Conservation (phyloP, 2,113 vertebrate genomes). For the Ophthalmolycus amberensis region DNA sequence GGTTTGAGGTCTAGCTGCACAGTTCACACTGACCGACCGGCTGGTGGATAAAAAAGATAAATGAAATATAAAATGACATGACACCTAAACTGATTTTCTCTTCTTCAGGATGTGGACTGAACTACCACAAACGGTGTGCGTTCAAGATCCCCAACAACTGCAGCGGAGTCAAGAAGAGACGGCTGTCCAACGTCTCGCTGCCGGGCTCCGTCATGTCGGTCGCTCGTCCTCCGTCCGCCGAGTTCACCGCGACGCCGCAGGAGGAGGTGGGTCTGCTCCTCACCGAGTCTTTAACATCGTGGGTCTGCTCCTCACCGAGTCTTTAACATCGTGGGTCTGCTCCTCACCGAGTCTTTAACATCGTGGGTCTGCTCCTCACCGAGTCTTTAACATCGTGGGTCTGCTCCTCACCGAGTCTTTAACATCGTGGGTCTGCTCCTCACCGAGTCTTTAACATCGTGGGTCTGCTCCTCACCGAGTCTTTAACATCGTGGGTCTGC, state of each 20-base stretch:
- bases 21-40: neutral
- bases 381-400: too few relatives aligned
- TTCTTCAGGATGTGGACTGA: constrained; percentile 90
- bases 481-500: too few relatives aligned
- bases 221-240: constrained; percentile 66
- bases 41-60: neutral
- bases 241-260: constrained; percentile 77
- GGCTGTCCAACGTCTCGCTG: constrained; percentile 88
- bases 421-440: too few relatives aligned
- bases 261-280: constrained; percentile 84
- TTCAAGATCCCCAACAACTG: constrained; percentile 97
- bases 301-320: too few relatives aligned
- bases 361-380: too few relatives aligned
- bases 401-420: too few relatives aligned
- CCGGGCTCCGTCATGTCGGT: constrained; percentile 42
- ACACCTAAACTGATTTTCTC: neutral
- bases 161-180: constrained; percentile 90
- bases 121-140: constrained; percentile 94
- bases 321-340: too few relatives aligned
- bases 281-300: too few relatives aligned
- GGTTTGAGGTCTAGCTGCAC: too few relatives aligned
- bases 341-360: too few relatives aligned
- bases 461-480: too few relatives aligned
- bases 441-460: too few relatives aligned
- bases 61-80: neutral